Evolutionary conservation across 1,140 invertebrate genomes (phyloP), one percentile per base, ranked within the genome.

Genomic region (Dufourea novaeangliae): DNA sequence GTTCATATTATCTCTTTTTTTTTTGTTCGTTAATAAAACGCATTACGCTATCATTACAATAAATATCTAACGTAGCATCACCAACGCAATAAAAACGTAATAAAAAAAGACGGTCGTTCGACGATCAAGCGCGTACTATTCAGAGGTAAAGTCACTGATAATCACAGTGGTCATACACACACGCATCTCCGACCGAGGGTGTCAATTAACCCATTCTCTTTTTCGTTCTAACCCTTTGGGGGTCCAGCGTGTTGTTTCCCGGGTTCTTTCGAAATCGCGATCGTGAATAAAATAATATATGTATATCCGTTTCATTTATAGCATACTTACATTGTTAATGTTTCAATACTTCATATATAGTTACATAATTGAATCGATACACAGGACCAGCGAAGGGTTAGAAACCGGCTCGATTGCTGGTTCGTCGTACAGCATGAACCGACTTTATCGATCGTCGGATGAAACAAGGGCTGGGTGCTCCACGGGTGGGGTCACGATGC

Each of bases 181-280:
- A 62, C 68, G 50, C 52, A 77, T 77, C 50, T 83, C 46, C 50
- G 72, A 44, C 46, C 66, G 72, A 77, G 62, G 80, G 72, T 67
- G 54, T 79, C 77, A 76, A 84, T 84, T 84, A 79, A 82, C 71
- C 67, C 82, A 84, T 68, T 79, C 44, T n/a, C 37, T 77, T 68
- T 1, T 68, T 1, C 20, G 50, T 76, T 68, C 52, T 50, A 50
- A 50, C 46, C 46, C 46, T 50, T 50, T 50, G 46, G 46, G n/a
- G 46, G 46, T 50, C 46, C 41, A 46, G 41, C n/a, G n/a, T n/a
- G 20, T 46, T 46, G 20, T 20, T 20, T 46, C 20, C 41, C n/a
- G n/a, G 14, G 20, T 46, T 46, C 41, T 6, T 50, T 17, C 46
- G 46, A 17, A 5, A n/a, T 7, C 46, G 20, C 46, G 5, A 50